These are phyloP conservation scores for Salminus brasiliensis DNA, from an alignment of 2,113 vertebrate species.

Conservation along the genomic window DNA sequence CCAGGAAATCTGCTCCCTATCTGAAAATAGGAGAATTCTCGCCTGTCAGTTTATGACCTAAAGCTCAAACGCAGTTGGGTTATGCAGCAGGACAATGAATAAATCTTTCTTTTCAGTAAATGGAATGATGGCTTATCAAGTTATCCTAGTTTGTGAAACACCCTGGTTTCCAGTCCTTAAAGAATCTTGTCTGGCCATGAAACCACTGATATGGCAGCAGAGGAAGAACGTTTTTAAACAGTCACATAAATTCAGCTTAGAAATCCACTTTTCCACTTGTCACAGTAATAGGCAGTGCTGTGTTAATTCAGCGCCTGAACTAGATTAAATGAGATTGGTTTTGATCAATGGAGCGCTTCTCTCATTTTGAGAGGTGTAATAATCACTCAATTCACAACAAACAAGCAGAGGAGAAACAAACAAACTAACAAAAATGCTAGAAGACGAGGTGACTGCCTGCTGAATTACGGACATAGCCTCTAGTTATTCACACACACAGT, in stretches of 20 bases:
- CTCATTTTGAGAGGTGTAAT: slow-evolving; percentile 30
- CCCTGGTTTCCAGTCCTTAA: neutral
- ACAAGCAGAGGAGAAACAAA: slow-evolving; percentile 20
- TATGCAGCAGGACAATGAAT: no score
- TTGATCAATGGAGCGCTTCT: slow-evolving; percentile 34
- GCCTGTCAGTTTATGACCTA: no score
- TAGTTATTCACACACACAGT: neutral
- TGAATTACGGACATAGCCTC: neutral
- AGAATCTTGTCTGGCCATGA: neutral
- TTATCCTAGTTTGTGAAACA: neutral
- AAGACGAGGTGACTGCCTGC: neutral
- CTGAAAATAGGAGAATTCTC: no score
- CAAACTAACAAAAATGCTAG: slow-evolving; percentile 32
- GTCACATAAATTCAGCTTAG: neutral
- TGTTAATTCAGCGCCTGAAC: slow-evolving; percentile 35
- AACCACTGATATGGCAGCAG: neutral
- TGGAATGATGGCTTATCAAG: no score
- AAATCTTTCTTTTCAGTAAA: no score
- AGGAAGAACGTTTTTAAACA: no score
- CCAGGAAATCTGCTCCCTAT: no score
- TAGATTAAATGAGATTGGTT: slow-evolving; percentile 33
- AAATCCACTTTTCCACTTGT: neutral
- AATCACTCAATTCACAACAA: slow-evolving; percentile 40
- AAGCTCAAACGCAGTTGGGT: no score
- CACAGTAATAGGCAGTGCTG: neutral